A percentile compares a stretch with the other conserved stretches of the same genome.
Evolutionary conservation across 1,140 invertebrate species (phyloP).

Genomic region (Stegodyphus mimosarum): DNA sequence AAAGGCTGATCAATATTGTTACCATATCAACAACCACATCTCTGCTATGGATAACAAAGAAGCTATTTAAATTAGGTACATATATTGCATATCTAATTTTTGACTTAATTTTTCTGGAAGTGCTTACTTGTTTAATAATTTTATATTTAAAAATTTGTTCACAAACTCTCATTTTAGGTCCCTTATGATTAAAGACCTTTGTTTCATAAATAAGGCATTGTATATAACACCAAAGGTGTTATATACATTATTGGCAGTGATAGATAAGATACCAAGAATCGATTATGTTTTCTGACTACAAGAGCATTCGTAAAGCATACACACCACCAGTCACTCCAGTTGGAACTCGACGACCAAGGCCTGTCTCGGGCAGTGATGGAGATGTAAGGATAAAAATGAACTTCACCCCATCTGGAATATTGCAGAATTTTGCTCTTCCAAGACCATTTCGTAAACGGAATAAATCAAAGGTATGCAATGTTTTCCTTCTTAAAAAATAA

Average conservation of each 20-base stretch:
- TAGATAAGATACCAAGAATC: neutral
- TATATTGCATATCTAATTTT: too few relatives aligned
- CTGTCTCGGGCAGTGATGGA: slow-evolving; percentile 42
- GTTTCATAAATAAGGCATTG: neutral
- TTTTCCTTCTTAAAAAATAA: slow-evolving; percentile 10
- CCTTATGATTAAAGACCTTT: too few relatives aligned
- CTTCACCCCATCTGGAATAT: slow-evolving; percentile 54
- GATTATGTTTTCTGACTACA: slow-evolving; percentile 53
- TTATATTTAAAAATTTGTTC: too few relatives aligned
- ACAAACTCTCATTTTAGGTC: too few relatives aligned
- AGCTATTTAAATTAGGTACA: too few relatives aligned
- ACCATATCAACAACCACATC: too few relatives aligned
- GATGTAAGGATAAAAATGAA: slow-evolving; percentile 51
- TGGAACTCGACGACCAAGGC: slow-evolving; percentile 22
- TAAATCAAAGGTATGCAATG: slow-evolving; percentile 48
- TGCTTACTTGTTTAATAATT: too few relatives aligned
- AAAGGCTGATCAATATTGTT: too few relatives aligned
- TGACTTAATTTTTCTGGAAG: too few relatives aligned
- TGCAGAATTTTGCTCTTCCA: slow-evolving; percentile 60
- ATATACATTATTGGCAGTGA: too few relatives aligned
- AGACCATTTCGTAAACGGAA: slow-evolving; percentile 60
- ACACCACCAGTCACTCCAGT: slow-evolving; percentile 55
- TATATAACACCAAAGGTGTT: too few relatives aligned
- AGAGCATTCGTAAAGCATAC: slow-evolving; percentile 49
- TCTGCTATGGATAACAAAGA: too few relatives aligned